Evolutionary conservation across 2,888 invertebrate species (phyloP), one percentile per base, ranked within the genome.

Genomic region (Periphyllus acericola): DNA sequence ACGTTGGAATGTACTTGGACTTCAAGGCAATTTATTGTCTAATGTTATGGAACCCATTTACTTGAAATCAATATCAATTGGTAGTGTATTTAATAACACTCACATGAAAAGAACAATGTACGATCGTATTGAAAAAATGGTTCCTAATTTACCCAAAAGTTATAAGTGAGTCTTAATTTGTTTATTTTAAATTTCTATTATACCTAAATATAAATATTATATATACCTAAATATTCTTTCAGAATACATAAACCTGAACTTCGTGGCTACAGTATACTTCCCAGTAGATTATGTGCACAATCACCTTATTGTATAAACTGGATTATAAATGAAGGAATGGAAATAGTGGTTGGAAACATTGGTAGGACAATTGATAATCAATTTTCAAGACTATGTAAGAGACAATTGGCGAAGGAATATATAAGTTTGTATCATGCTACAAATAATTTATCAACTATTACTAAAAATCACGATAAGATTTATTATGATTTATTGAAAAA

Each of bases 1-100:
- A 90, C 95, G 97, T 90, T 98, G 98, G 98, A 98, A 98, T 93
- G 96, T 98, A 89, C 93, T 97, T 89, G 99, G 99, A 85, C 92
- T 98, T 90, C 98, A 99, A 93, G 98, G 98, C 86, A 95, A 98
- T 90, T 94, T 99, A 90, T 94, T 98, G 90, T 95, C 97, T 90
- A 95, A 96, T 91, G 95, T 98, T 91, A 92, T 99, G 90, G 95
- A 96, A 91, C 98, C 98, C 80, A 94, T 99, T 90, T 98, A 98
- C 93, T 94, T 98, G 91, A 94, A 95, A 92, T 96, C 97, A 91
- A 94, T 97, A 90, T 95, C 96, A 90, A 93, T 98, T n/a, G n/a
- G n/a, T n/a, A n/a, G n/a, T n/a, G n/a, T n/a, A n/a, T n/a, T n/a
- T n/a, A n/a, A n/a, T n/a, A n/a, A n/a, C n/a, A n/a, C n/a, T n/a